Percentiles rank a stretch among this genome's conserved stretches.
Conservation (phyloP, 2,113 vertebrate genomes). For the Ellobius talpinus region DNA sequence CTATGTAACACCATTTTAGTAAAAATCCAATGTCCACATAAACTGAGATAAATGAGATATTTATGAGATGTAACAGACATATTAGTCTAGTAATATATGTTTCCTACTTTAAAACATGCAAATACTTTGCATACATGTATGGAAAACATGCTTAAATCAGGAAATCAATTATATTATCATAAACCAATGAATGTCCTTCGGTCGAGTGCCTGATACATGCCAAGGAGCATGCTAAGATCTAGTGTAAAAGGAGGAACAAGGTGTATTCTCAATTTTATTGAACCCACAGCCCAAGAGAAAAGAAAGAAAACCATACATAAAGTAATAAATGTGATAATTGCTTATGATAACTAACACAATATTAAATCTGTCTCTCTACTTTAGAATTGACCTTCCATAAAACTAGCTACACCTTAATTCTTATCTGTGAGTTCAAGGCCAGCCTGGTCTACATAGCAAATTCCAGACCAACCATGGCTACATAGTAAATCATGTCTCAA, state of each 20-base stretch:
- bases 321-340: neutral
- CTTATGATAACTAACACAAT: neutral
- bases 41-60: slow-evolving; percentile 41
- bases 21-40: slow-evolving; percentile 13
- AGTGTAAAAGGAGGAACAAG: neutral
- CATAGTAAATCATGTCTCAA: neutral
- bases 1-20: neutral
- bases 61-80: neutral
- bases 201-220: neutral
- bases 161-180: neutral
- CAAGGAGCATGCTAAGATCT: neutral
- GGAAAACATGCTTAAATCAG: neutral
- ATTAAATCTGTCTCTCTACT: neutral
- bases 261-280: neutral
- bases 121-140: neutral
- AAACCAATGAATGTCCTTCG: neutral
- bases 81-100: neutral
- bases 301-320: neutral
- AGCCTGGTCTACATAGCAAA: neutral
- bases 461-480: neutral
- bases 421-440: neutral
- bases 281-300: neutral
- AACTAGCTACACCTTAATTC: neutral
- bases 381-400: neutral
- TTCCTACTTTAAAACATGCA: neutral